These are phyloP conservation scores for Apocheima hispidaria DNA, from an alignment of 2,888 invertebrate species.

Conservation along the genomic window DNA sequence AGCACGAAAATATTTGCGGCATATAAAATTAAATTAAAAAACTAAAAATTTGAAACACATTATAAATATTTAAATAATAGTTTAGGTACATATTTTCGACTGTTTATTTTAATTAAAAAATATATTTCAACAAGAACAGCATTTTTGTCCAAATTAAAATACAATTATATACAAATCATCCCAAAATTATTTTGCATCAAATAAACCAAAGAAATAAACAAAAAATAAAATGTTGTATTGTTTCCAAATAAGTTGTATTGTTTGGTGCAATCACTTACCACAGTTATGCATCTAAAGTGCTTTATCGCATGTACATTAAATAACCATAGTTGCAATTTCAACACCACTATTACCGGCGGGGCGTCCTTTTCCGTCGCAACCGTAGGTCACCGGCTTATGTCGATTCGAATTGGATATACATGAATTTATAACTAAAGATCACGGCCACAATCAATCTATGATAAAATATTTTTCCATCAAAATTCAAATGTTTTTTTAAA, in stretches of 20 bases:
- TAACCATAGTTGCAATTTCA: constrained; percentile 29
- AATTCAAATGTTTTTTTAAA: constrained; percentile 31
- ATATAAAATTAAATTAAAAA: not conserved
- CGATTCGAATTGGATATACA: constrained; percentile 53
- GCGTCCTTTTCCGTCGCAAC: constrained; percentile 32
- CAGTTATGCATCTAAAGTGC: constrained; percentile 1
- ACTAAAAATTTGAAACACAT: not conserved
- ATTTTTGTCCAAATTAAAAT: not conserved
- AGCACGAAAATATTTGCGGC: not conserved
- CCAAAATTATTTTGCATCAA: not conserved
- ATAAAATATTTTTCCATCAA: constrained; percentile 27
- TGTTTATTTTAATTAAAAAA: not conserved
- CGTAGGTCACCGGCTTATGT: constrained; percentile 39
- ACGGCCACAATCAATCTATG: constrained; percentile 40
- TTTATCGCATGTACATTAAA: constrained; percentile 14
- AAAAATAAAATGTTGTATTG: too few relatives aligned
- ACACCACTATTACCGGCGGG: constrained; percentile 11
- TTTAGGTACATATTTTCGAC: not conserved
- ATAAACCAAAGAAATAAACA: not conserved
- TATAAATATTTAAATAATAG: not conserved
- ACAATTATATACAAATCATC: not conserved
- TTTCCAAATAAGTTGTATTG: not conserved
- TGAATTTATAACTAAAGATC: constrained; percentile 47
- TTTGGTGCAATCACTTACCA: constrained; percentile 1
- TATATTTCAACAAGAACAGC: not conserved